phyloP scores from a whole-genome alignment of 2,797 vertebrate genomes.

The Lagocephalus sceleratus region DNA sequence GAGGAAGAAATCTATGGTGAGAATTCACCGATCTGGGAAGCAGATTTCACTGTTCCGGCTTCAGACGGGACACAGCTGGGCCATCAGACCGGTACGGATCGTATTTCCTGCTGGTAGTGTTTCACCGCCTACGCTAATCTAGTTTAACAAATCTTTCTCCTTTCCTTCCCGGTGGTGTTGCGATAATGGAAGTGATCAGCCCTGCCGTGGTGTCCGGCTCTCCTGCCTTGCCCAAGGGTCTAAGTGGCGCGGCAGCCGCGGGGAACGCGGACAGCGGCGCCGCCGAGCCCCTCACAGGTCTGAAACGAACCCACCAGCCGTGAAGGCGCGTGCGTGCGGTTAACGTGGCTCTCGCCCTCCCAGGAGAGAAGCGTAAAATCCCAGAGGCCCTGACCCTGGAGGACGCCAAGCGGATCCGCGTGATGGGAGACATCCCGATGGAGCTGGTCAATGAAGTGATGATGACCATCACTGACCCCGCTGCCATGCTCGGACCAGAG shows the following conservation, averaged over 20 bases:
- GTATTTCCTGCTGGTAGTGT: no score
- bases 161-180: no score
- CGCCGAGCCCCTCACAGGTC: slow-evolving; percentile 86
- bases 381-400: slow-evolving; percentile 91
- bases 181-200: slow-evolving; percentile 80
- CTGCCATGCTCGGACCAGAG: slow-evolving; percentile 97
- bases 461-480: slow-evolving; percentile 97
- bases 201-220: slow-evolving; percentile 81
- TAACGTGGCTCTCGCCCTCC: background rate
- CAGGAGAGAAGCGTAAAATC: slow-evolving; percentile 95
- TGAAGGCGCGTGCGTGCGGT: background rate
- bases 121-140: no score
- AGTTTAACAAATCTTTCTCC: no score
- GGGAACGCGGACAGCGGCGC: slow-evolving; percentile 75
- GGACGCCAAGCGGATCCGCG: slow-evolving; percentile 94
- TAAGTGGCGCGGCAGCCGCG: slow-evolving; percentile 79
- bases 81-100: slow-evolving; percentile 83
- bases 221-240: slow-evolving; percentile 83
- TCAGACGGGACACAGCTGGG: slow-evolving; percentile 86
- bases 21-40: slow-evolving; percentile 97
- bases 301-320: slow-evolving; percentile 1
- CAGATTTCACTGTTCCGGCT: slow-evolving; percentile 92
- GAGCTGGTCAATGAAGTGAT: slow-evolving; percentile 98
- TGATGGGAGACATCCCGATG: slow-evolving; percentile 99
- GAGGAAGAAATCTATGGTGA: slow-evolving; percentile 98